Evolutionary conservation across 2,888 invertebrate species (phyloP), one percentile per base, ranked within the genome.

Genomic region (Agonopterix alstromeriana): DNA sequence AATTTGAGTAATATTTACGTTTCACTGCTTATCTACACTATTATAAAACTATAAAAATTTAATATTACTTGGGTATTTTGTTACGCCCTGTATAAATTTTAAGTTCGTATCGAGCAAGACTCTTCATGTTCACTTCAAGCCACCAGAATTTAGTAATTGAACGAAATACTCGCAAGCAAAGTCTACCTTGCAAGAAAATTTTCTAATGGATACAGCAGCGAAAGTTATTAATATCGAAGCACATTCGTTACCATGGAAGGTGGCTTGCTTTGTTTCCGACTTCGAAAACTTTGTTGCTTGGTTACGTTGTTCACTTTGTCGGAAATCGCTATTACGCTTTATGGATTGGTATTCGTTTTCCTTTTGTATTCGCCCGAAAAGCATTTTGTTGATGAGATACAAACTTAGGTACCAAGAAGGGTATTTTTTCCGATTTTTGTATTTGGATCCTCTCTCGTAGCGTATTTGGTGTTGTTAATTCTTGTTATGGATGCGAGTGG

Each of bases 241-340:
- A 45, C 48, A 48, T 51, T 48, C 64, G 73, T 72, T 73, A 67
- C 65, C 63, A 62, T 61, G 58, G 62, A 12, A 68, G 68, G 70
- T 66, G 63, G 69, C 66, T 75, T 80, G 77, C 65, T 78, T 81
- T 78, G 77, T 81, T 79, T 80, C 75, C 57, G 48, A 60, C 57
- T 65, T 60, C 53, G 52, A 51, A 64, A 82, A 79, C 76, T 82
- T 77, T 73, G 72, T 74, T 68, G 65, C 61, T 58, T 60, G 68
- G 67, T 66, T 69, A 74, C 67, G 67, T 67, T 73, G 70, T 77
- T 71, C 73, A 69, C 67, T 70, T 70, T 65, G 63, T 67, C 60
- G 61, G 57, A 62, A 77, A 70, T 73, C 63, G 70, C 64, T 71
- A 64, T 62, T 65, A 74, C 65, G 67, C 60, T 70, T 71, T 76